These are phyloP conservation scores for Meloidogyne hapla DNA, from an alignment of 1,140 invertebrate species.

Conservation along the genomic window DNA sequence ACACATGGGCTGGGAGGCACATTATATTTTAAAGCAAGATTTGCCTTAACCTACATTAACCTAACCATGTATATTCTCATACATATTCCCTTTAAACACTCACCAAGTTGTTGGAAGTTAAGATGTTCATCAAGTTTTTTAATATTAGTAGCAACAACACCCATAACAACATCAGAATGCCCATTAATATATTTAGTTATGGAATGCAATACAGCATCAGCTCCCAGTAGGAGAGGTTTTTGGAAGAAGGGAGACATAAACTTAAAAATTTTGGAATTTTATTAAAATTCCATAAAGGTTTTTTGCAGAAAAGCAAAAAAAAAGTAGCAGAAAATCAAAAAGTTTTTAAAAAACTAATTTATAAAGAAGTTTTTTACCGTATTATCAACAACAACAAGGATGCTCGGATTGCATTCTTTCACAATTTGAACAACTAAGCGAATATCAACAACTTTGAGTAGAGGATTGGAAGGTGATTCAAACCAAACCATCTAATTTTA, in stretches of 20 bases:
- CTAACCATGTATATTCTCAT: too few species aligned
- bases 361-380: slow-evolving; percentile 76
- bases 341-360: background rate
- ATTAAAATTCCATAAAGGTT: slow-evolving; percentile 21
- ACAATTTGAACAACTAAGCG: slow-evolving; percentile 73
- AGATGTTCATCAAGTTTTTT: slow-evolving; percentile 42
- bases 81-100: background rate
- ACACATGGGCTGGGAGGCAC: too few species aligned
- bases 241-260: slow-evolving; percentile 21
- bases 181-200: slow-evolving; percentile 98
- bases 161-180: slow-evolving; percentile 96
- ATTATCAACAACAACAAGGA: slow-evolving; percentile 89
- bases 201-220: slow-evolving; percentile 87
- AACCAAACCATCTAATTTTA: slow-evolving; percentile 81
- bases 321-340: background rate
- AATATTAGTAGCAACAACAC: slow-evolving; percentile 64
- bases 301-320: slow-evolving; percentile 73
- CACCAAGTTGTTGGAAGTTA: slow-evolving; percentile 35
- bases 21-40: too few species aligned
- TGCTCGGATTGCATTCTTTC: slow-evolving; percentile 67
- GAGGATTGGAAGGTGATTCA: slow-evolving; percentile 96
- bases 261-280: background rate
- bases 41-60: too few species aligned
- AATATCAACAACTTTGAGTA: slow-evolving; percentile 87
- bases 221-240: slow-evolving; percentile 81